phyloP scores from a whole-genome alignment of 2,797 vertebrate species.

The Xiphophorus birchmanni region DNA sequence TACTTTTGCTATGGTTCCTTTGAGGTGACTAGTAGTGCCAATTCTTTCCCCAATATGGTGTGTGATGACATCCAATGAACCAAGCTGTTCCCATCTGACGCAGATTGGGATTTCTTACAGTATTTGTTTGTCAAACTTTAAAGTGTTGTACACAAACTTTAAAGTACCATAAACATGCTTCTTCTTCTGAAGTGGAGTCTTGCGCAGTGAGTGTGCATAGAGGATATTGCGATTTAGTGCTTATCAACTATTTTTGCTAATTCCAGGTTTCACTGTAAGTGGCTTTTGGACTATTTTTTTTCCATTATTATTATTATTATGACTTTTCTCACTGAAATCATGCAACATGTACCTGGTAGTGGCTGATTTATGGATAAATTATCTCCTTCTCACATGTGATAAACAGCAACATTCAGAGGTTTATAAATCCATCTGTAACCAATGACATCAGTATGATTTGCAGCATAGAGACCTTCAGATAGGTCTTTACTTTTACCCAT shows the following conservation, averaged over 20 bases:
- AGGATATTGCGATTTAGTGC: not conserved
- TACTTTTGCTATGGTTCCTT: not conserved
- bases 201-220: not conserved
- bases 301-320: not conserved
- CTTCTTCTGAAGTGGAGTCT: not conserved
- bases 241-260: not conserved
- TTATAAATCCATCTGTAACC: not conserved
- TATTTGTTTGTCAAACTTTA: not conserved
- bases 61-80: not conserved
- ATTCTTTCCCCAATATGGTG: no score
- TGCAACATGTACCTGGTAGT: not conserved
- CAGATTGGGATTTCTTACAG: not conserved
- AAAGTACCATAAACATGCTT: not conserved
- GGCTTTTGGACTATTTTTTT: not conserved
- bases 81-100: not conserved
- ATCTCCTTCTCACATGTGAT: not conserved
- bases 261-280: not conserved
- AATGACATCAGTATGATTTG: not conserved
- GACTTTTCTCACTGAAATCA: not conserved
- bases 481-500: not conserved
- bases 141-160: not conserved
- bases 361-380: not conserved
- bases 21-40: not conserved
- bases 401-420: not conserved
- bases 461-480: not conserved